Conservation (phyloP, 2,113 vertebrate species). For the Neodon shergylaensis region DNA sequence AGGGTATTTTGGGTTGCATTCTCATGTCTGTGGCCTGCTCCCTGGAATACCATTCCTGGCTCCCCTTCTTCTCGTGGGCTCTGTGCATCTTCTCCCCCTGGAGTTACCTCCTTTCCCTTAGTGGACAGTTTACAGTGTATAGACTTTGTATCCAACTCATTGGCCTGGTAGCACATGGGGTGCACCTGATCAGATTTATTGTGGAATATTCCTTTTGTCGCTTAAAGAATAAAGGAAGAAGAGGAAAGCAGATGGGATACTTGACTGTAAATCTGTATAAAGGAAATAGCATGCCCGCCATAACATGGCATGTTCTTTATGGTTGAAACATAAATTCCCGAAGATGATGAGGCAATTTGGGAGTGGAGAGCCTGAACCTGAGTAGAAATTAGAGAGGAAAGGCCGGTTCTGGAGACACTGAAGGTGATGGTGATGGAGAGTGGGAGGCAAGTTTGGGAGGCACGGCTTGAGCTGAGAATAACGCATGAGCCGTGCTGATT, state of each 20-base stretch:
- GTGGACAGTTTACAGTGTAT: neutral
- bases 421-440: neutral
- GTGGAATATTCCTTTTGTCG: conserved; percentile 44
- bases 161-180: neutral
- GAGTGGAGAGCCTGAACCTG: neutral
- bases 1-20: neutral
- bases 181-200: neutral
- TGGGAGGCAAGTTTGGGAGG: neutral
- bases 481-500: neutral
- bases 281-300: neutral
- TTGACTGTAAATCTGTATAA: neutral
- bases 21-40: neutral
- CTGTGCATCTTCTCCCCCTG: neutral
- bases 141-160: neutral
- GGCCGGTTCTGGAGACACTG: neutral
- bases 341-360: neutral
- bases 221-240: neutral
- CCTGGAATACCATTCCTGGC: too few species aligned
- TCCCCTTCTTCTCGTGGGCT: neutral
- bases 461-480: neutral
- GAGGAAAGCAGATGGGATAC: neutral
- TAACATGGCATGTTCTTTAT: neutral
- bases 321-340: neutral
- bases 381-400: neutral
- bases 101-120: neutral